Percentiles rank a stretch among this genome's conserved stretches.
phyloP scores from a whole-genome alignment of 2,888 invertebrate genomes.

The Watsonalla cultraria region DNA sequence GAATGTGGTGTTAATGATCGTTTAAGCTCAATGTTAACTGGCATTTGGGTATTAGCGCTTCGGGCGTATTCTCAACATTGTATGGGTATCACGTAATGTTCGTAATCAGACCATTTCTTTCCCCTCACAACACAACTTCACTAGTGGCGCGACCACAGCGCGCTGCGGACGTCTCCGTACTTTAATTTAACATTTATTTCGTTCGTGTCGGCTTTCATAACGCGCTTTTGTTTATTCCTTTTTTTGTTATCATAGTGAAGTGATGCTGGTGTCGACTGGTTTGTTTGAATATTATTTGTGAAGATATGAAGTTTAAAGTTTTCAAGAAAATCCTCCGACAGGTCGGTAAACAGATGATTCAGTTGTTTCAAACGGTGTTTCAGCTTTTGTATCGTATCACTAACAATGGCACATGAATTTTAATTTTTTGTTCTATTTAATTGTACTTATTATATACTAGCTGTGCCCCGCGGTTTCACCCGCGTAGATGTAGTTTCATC shows the following conservation, averaged over 20 bases:
- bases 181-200: conserved; percentile 27
- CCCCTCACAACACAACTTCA: conserved; percentile 8
- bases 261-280: conserved; percentile 20
- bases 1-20: too few relatives aligned
- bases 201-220: conserved; percentile 20
- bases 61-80: not conserved
- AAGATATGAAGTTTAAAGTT: conserved; percentile 64
- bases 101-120: not conserved
- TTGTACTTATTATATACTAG: not conserved
- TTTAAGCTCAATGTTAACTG: not conserved
- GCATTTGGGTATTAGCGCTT: not conserved
- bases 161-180: conserved; percentile 21
- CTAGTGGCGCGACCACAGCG: conserved; percentile 21
- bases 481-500: too few relatives aligned
- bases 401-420: not conserved
- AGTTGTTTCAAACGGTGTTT: conserved; percentile 21
- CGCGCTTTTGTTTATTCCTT: conserved; percentile 26
- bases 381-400: not conserved
- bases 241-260: conserved; percentile 9
- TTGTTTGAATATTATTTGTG: conserved; percentile 8
- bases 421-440: not conserved
- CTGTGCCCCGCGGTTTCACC: too few relatives aligned
- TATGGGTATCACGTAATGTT: not conserved
- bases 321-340: conserved; percentile 62
- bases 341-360: conserved; percentile 37